Evolutionary conservation across 1,140 invertebrate genomes (phyloP), one percentile per base, ranked within the genome.

Genomic region (Meloidogyne chitwoodi): DNA sequence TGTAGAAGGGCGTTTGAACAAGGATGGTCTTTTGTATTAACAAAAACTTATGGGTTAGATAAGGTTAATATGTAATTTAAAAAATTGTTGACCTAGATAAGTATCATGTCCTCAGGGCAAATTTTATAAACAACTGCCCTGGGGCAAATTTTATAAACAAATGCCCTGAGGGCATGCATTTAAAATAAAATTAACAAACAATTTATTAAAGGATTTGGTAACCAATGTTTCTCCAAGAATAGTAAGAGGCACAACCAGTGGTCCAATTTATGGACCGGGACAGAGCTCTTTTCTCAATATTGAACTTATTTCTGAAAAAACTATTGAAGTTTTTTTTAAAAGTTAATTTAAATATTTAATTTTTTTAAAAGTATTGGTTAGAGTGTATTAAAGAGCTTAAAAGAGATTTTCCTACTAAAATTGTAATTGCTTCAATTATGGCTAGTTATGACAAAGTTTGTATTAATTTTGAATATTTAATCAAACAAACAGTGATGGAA

Each of bases 211-310:
- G 93, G 93, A 98, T 88, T 84, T 94, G 68, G 93, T 98, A 1
- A 97, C 94, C 0, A 99, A 98, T 88, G 93, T 98, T 0, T 97
- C 95, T 2, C 96, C 96, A 0, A 90, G 96, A 76, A 99, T 99
- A 79, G 91, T 98, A 0, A 90, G 94, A 77, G 96, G 96, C 16
- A 92, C 92, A 5, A 97, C 95, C 0, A 94, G 94, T 3, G 93
- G 96, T 22, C 92, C 96, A 79, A 89, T 91, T 82, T 98, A 91
- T 88, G 96, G 96, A 0, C 96, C 96, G 0, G 93, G 93, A 66
- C 95, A 98, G 89, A 92, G 81, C 22, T 77, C 94, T 6, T 99
- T 98, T 88, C 89, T 99, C 0, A 99, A 99, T 86, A 98, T 99
- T 79, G 96, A 99, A 89, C 89, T 99, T 1, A 97, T 99, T 87